Conservation (phyloP, 2,797 vertebrate genomes). For the Argentina silus region DNA sequence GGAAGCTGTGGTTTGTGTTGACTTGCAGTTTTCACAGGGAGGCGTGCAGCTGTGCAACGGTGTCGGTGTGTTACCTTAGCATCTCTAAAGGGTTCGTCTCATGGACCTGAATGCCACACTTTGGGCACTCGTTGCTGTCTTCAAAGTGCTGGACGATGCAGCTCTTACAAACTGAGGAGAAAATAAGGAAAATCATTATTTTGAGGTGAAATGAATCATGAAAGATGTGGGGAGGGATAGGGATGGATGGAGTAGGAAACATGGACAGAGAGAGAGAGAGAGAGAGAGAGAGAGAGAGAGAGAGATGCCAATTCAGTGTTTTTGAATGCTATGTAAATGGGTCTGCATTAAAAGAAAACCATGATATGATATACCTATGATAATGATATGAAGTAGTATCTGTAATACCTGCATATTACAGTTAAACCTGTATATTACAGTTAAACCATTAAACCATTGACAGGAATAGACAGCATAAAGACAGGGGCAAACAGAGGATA, state of each 20-base stretch:
- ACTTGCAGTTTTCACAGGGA: background rate
- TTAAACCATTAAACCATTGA: too few species aligned
- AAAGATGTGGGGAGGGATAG: background rate
- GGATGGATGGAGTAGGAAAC: background rate
- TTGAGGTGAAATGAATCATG: background rate
- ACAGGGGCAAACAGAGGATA: too few species aligned
- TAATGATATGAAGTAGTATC: too few species aligned
- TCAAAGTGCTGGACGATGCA: conserved; percentile 99
- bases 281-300: too few species aligned
- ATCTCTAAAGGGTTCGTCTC: conserved; percentile 99
- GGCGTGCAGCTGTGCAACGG: background rate
- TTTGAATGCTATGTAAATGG: too few species aligned
- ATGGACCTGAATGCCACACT: conserved; percentile 97
- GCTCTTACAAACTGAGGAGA: conserved; percentile 92
- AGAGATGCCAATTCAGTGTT: too few species aligned
- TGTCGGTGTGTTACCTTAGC: conserved; percentile 83
- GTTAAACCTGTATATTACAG: too few species aligned
- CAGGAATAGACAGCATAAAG: too few species aligned
- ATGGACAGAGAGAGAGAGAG: too few species aligned
- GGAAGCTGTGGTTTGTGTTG: background rate
- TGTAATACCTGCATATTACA: too few species aligned
- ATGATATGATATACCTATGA: too few species aligned
- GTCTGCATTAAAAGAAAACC: too few species aligned
- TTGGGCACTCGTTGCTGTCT: conserved; percentile 97
- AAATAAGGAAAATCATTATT: background rate